Conservation (phyloP, 2,797 vertebrate genomes). For the Melanotaenia pygmaea region DNA sequence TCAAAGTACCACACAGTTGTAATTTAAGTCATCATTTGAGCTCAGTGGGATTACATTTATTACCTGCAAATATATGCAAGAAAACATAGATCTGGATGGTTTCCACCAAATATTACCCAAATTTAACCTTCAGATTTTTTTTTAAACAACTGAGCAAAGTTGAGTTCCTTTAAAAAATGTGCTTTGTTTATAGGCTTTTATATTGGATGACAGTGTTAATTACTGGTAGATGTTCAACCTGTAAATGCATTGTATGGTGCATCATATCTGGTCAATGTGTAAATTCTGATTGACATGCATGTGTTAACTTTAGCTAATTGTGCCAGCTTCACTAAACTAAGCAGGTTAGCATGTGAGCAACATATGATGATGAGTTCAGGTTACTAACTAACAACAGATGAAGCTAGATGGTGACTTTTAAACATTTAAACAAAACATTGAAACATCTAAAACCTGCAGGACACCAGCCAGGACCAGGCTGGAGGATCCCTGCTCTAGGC, state of each 20-base stretch:
- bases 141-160: not conserved
- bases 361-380: too few species aligned
- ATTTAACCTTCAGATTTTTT: not conserved
- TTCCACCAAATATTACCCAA: not conserved
- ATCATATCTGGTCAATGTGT: not conserved
- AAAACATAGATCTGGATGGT: not conserved
- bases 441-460: not conserved
- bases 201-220: not conserved
- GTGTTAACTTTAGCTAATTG: too few species aligned
- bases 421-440: not conserved
- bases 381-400: too few species aligned
- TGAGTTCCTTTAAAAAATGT: not conserved
- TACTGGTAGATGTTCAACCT: not conserved
- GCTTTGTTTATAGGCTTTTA: not conserved
- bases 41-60: not conserved
- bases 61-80: not conserved
- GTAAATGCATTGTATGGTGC: not conserved
- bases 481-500: too few species aligned
- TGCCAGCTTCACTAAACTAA: not conserved
- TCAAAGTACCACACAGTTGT: not conserved
- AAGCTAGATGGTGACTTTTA: too few species aligned
- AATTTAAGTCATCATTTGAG: not conserved
- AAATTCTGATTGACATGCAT: not conserved
- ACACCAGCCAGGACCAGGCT: not conserved
- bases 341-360: not conserved